Base-by-base conservation (phyloP, 2,797 vertebrate species). In the Kryptopterus vitreolus region DNA sequence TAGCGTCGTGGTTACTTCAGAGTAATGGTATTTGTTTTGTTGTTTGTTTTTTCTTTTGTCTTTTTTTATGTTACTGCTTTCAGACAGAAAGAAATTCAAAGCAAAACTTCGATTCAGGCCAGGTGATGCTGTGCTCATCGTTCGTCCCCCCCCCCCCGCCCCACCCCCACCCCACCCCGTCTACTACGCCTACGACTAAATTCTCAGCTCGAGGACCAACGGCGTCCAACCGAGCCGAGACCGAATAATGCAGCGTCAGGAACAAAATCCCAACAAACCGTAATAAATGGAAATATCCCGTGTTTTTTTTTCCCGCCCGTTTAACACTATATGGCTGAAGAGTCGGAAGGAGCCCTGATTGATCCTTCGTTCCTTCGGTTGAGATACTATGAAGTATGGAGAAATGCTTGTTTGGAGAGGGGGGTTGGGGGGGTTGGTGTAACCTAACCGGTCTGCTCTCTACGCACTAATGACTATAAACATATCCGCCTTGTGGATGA, bases 341-440 rank as follows among this genome's bases (percentile, higher is more conserved):
- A 94, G 87, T 85, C 80, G 88, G 91, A 89, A 93, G 94, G 91
- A 92, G 86, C 87, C 79, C 87, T 88, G 77, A 70, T 13, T 7
- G 46, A 46, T 88, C 92, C 91, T 91, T 90, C 91, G 92, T 91
- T 92, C 93, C 93, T 93, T 94, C 93, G 89, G 93, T 96, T 96
- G 97, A 98, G 96, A 98, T 96, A 96, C 96, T 96, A 95, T 95
- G 89, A 95, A 94, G 93, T 94, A 94, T 89, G 93, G 91, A 94
- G 94, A 95, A 96, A 98, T 96, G 96, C 95, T 95, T n/a, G n/a
- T n/a, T n/a, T n/a, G n/a, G n/a, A n/a, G 95, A 92, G 93, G 94
- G 95, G 92, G 93, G 94, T 94, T 92, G 90, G 65, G 90, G 91
- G n/a, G n/a, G n/a, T n/a, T n/a, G n/a, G n/a, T n/a, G n/a, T n/a